Evolutionary conservation across 2,797 vertebrate genomes (phyloP).

Genomic region (Diceros bicornis): DNA sequence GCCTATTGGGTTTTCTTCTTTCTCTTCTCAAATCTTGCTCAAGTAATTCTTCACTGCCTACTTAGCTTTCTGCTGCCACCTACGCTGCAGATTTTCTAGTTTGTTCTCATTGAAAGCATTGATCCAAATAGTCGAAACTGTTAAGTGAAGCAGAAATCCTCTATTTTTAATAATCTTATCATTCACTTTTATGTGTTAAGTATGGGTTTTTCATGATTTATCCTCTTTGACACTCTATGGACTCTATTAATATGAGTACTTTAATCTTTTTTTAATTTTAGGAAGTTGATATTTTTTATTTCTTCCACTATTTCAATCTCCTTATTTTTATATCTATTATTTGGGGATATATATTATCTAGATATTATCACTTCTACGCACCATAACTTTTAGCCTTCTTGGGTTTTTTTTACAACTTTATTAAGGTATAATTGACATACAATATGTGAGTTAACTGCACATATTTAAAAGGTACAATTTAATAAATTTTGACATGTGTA

Average conservation of each 20-base stretch:
- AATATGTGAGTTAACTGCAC: background rate
- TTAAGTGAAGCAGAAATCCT: background rate
- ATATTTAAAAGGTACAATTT: background rate
- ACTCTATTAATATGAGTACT: background rate
- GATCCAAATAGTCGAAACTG: background rate
- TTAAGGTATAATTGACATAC: background rate
- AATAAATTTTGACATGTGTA: background rate
- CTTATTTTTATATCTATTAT: background rate
- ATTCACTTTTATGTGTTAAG: background rate
- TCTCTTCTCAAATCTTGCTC: background rate
- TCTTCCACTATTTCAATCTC: background rate
- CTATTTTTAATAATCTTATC: background rate
- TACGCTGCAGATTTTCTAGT: background rate
- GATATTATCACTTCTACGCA: background rate
- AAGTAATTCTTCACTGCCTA: background rate
- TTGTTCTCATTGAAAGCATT: background rate
- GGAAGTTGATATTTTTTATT: background rate
- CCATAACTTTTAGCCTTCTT: background rate
- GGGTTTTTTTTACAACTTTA: background rate
- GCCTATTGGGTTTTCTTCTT: background rate
- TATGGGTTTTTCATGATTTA: background rate
- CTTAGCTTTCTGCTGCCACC: background rate
- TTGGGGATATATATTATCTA: background rate
- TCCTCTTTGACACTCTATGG: background rate
- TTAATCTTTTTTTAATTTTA: background rate